A percentile compares a stretch with the other conserved stretches of the same genome.
phyloP scores from a whole-genome alignment of 2,113 vertebrate genomes.

The Tachycineta bicolor region DNA sequence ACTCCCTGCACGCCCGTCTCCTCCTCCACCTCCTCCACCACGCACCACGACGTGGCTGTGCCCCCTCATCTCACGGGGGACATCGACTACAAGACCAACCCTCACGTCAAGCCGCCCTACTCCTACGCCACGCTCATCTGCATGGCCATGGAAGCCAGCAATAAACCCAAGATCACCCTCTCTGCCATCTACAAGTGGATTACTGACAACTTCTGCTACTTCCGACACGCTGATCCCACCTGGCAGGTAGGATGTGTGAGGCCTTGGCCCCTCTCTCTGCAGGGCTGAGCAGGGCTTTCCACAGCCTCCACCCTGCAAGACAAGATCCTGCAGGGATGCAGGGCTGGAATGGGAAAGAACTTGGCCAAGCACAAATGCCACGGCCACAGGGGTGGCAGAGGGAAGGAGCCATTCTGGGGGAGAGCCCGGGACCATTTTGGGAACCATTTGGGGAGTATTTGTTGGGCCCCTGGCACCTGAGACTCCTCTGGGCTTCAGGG shows the following conservation, averaged over 20 bases:
- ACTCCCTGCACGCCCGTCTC: conserved; percentile 89
- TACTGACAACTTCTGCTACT: conserved; percentile 97
- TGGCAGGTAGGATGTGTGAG: conserved; percentile 85
- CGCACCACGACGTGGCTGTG: conserved; percentile 61
- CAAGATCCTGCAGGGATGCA: background rate
- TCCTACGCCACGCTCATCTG: conserved; percentile 95
- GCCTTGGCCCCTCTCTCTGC: background rate
- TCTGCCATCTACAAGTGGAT: conserved; percentile 97
- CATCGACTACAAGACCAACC: conserved; percentile 90
- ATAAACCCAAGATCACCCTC: conserved; percentile 90
- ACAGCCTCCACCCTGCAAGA: background rate
- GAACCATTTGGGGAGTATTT: background rate
- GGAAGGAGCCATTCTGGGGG: background rate
- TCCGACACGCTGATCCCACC: conserved; percentile 90
- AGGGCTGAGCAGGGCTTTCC: background rate
- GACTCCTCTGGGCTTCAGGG: background rate
- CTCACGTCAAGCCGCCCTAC: conserved; percentile 88
- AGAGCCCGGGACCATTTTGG: background rate
- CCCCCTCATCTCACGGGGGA: conserved; percentile 84
- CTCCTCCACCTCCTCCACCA: conserved; percentile 79
- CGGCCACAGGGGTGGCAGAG: rapidly evolving
- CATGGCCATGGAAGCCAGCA: conserved; percentile 95
- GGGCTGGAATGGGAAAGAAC: background rate
- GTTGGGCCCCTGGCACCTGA: rapidly evolving
- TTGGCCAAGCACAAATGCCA: background rate